A percentile compares a stretch with the other conserved stretches of the same genome.
Conservation (phyloP, 2,888 invertebrate genomes). For the Pandemis cinnamomeana region DNA sequence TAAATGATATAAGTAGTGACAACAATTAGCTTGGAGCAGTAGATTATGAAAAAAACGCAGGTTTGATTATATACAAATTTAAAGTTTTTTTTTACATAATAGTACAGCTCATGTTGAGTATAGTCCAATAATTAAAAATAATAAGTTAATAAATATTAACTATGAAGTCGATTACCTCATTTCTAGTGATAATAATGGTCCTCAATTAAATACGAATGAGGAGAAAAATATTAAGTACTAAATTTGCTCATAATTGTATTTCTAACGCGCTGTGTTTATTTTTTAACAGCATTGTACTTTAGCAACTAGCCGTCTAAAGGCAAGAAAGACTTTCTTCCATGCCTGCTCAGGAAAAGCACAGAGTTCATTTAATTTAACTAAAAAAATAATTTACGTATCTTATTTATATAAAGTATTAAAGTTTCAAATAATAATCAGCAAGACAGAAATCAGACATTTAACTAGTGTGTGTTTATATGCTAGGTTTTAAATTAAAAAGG, state of each 20-base stretch:
- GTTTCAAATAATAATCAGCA: background rate
- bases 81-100: no score
- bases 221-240: no score
- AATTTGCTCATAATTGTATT: no score
- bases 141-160: background rate
- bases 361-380: background rate
- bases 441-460: background rate
- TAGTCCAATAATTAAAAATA: background rate
- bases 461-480: background rate
- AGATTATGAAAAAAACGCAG: background rate
- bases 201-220: no score
- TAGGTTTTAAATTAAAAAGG: background rate
- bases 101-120: background rate
- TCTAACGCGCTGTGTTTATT: no score
- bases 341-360: background rate
- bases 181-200: no score
- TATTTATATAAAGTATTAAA: background rate
- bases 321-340: background rate
- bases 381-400: background rate
- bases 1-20: background rate
- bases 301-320: background rate
- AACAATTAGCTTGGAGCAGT: background rate
- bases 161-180: background rate
- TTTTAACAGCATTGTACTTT: background rate
- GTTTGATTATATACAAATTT: background rate